Base-by-base conservation (phyloP, 2,797 vertebrate genomes). In the Parauchenoglanis punctatus region DNA sequence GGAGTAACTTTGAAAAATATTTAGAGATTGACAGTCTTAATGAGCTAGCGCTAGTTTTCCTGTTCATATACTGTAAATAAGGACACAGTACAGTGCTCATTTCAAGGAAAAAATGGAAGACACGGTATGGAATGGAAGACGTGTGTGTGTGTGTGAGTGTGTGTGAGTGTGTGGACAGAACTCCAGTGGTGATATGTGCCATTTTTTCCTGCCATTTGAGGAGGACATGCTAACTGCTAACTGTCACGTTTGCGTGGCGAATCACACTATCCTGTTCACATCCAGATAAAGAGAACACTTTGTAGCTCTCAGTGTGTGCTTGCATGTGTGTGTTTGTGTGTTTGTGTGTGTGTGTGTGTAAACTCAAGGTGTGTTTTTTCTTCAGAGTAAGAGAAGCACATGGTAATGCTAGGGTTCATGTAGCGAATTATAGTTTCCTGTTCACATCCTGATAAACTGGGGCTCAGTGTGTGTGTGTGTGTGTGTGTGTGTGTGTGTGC, bases 121-220 rank as follows among this genome's bases (percentile, higher is more conserved):
- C 11, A n/a, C 25, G 18, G 25, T n/a, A 76, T 52, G 40, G 17
- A n/a, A 17, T 76, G 46, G 40, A 12, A 23, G 44, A 25, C 52
- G 75, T 56, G 49, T 56, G 28, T 58, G 76, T 56, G 76, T 54
- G 75, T 78, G 52, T 78, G 75, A 56, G 75, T 77, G 15, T 77
- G n/a, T 77, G 75, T 78, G 52, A 58, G 76, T 35, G 28, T 35
- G 49, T 10, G 28, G 1, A 11, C 52, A 58, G 76, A 56, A 56
- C 76, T 78, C 76, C 76, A 78, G 76, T 18, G 15, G 76, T 58
- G 76, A 78, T 78, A 58, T 78, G 76, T 78, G 52, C 76, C 76
- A 56, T 56, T 56, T 78, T 77, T 18, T 0, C 28, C 28, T 8
- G 15, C 52, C 8, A 58, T 54, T 77, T 56, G 2, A 10, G 31